phyloP scores from a whole-genome alignment of 2,113 vertebrate genomes.

The Macquaria ambigua region DNA sequence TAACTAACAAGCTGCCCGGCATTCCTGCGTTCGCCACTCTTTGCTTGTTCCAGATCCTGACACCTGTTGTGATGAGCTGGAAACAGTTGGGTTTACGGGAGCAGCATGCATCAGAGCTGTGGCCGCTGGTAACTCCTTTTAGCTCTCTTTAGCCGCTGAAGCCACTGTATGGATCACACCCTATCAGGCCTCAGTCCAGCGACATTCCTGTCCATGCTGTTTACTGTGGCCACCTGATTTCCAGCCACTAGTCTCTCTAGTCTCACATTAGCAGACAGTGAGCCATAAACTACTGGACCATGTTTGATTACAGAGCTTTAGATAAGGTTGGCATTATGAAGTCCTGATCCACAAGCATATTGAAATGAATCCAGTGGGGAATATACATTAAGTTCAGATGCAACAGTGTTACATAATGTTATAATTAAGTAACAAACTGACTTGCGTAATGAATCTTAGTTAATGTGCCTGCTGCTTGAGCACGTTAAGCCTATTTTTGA shows the following conservation, averaged over 20 bases:
- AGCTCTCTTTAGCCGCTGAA: slow-evolving; percentile 26
- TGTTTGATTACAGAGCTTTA: slow-evolving; percentile 19
- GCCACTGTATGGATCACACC: slow-evolving; percentile 31
- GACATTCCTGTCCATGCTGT: slow-evolving; percentile 19
- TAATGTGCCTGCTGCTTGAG: neutral
- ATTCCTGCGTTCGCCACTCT: slow-evolving; percentile 24
- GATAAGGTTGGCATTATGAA: slow-evolving; percentile 4
- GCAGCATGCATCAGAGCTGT: slow-evolving; percentile 10
- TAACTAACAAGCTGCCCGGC: slow-evolving; percentile 27
- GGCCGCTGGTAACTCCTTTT: slow-evolving; percentile 24
- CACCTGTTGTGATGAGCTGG: slow-evolving; percentile 58
- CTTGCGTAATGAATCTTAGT: slow-evolving; percentile 19
- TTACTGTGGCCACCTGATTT: slow-evolving; percentile 30
- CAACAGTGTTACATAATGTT: slow-evolving; percentile 21
- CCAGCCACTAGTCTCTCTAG: slow-evolving; percentile 5
- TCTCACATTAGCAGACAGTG: slow-evolving; percentile 25
- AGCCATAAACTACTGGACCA: neutral
- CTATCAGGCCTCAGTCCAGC: slow-evolving; percentile 36
- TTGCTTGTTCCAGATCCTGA: slow-evolving; percentile 23
- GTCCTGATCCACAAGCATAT: slow-evolving; percentile 7
- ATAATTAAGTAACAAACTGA: slow-evolving; percentile 7
- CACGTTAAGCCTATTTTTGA: neutral
- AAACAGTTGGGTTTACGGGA: slow-evolving; percentile 30
- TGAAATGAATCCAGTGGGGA: slow-evolving; percentile 26
- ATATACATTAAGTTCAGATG: slow-evolving; percentile 16